Percentiles rank a stretch among this genome's conserved stretches.
Conservation (phyloP, 2,888 invertebrate species). For the Euzophera pinguis region DNA sequence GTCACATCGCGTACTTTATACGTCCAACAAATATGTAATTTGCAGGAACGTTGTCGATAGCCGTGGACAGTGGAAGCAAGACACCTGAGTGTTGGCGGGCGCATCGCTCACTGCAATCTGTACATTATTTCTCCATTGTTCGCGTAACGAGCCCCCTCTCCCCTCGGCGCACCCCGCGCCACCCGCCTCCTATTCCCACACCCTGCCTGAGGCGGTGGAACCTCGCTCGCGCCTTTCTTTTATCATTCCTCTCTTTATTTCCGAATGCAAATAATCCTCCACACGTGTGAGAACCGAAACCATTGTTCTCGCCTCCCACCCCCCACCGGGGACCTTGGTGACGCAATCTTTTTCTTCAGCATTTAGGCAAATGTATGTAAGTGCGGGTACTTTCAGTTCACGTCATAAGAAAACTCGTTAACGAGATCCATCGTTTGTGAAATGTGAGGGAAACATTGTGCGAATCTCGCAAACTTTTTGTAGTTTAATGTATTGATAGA, state of each 20-base stretch:
- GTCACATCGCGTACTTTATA: background rate
- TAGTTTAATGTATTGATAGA: no score
- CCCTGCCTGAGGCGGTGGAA: slow-evolving; percentile 77
- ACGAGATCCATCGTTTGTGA: slow-evolving; percentile 22
- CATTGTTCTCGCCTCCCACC: slow-evolving; percentile 77
- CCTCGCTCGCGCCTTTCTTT: slow-evolving; percentile 80
- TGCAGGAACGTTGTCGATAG: slow-evolving; percentile 18
- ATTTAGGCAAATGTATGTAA: slow-evolving; percentile 69
- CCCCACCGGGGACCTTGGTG: slow-evolving; percentile 73
- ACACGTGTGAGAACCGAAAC: slow-evolving; percentile 81
- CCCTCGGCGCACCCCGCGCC: slow-evolving; percentile 44
- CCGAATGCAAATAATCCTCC: slow-evolving; percentile 82
- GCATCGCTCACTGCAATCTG: slow-evolving; percentile 81
- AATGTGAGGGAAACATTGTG: no score
- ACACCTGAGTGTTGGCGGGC: slow-evolving; percentile 77
- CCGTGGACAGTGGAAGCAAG: slow-evolving; percentile 62
- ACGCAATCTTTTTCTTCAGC: slow-evolving; percentile 77
- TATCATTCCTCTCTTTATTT: slow-evolving; percentile 80
- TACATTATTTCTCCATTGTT: slow-evolving; percentile 81
- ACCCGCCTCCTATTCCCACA: slow-evolving; percentile 65
- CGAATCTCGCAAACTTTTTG: no score
- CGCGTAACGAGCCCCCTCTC: slow-evolving; percentile 71
- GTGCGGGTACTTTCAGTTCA: slow-evolving; percentile 45
- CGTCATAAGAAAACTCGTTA: slow-evolving; percentile 25
- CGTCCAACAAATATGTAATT: background rate